A percentile compares a stretch with the other conserved stretches of the same genome.
These are phyloP conservation scores for Channa argus DNA, from an alignment of 2,113 vertebrate species.

Conservation along the genomic window DNA sequence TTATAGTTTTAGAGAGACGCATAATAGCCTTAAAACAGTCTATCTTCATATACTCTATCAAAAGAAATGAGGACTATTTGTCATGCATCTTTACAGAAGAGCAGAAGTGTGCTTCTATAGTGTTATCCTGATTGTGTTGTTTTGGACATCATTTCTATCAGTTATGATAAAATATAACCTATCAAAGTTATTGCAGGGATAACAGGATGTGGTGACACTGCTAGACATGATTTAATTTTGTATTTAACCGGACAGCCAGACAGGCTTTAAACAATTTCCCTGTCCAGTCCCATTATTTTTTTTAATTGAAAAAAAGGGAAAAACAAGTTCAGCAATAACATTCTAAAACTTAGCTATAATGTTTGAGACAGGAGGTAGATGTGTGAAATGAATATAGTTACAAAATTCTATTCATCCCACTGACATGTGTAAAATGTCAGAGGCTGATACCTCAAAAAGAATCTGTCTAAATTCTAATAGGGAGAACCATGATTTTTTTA, in stretches of 20 bases:
- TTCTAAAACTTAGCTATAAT: not conserved
- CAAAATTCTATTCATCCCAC: too few relatives aligned
- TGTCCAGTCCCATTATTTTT: conserved; percentile 18
- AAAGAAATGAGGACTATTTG: not conserved
- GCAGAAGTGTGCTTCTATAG: not conserved
- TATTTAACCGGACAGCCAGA: conserved; percentile 8
- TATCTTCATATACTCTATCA: not conserved
- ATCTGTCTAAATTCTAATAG: too few relatives aligned
- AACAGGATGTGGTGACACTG: not conserved
- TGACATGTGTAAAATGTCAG: too few relatives aligned
- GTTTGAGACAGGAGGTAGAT: not conserved
- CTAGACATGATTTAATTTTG: conserved; percentile 7
- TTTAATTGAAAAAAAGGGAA: not conserved
- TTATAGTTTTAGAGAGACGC: not conserved
- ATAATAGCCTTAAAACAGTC: conserved; percentile 8
- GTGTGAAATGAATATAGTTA: too few relatives aligned
- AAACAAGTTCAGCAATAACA: not conserved
- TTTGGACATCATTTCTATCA: conserved; percentile 25
- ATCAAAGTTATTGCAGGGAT: conserved; percentile 15
- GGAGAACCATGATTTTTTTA: too few relatives aligned
- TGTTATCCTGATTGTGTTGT: not conserved
- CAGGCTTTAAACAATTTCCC: conserved; percentile 12
- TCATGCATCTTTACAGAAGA: too few relatives aligned
- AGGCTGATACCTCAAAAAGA: too few relatives aligned
- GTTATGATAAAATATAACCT: not conserved